Evolutionary conservation across 37 sponge, comb jelly and placozoan genomes (phyloP).

Genomic region (Haliclona indistincta): DNA sequence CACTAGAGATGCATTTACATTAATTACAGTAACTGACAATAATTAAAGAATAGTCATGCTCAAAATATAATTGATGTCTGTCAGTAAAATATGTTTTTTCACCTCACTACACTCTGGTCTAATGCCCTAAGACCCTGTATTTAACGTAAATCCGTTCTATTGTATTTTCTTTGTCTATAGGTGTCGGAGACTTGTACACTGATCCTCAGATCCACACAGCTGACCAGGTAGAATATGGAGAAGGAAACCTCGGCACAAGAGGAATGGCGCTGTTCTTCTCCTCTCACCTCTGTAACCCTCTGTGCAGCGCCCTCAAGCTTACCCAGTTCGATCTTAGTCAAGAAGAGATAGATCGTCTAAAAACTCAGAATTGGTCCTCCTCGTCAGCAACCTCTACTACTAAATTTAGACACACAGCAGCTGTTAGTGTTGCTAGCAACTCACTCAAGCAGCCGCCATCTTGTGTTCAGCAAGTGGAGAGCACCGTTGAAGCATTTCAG

Average conservation of each 20-base stretch:
- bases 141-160: too few relatives aligned
- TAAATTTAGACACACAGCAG: neutral
- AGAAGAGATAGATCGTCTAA: slow-evolving; percentile 30
- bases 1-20: too few relatives aligned
- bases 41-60: too few relatives aligned
- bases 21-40: too few relatives aligned
- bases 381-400: slow-evolving; percentile 35
- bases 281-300: slow-evolving; percentile 81
- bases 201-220: slow-evolving; percentile 95
- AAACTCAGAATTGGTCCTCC: slow-evolving; percentile 15
- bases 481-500: neutral
- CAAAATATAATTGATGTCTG: too few relatives aligned
- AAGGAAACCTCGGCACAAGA: slow-evolving; percentile 78
- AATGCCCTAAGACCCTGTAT: neutral
- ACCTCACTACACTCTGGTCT: too few relatives aligned
- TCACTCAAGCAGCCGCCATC: neutral
- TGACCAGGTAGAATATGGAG: slow-evolving; percentile 68
- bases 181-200: slow-evolving; percentile 95
- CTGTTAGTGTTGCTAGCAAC: neutral
- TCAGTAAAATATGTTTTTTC: too few relatives aligned
- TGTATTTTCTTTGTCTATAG: slow-evolving; percentile 22
- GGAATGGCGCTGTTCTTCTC: slow-evolving; percentile 96
- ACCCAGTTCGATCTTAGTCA: slow-evolving; percentile 71
- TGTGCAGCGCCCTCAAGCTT: slow-evolving; percentile 68
- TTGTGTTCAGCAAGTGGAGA: neutral